phyloP scores from a whole-genome alignment of 1,140 invertebrate genomes.

The Adoxophyes honmai region DNA sequence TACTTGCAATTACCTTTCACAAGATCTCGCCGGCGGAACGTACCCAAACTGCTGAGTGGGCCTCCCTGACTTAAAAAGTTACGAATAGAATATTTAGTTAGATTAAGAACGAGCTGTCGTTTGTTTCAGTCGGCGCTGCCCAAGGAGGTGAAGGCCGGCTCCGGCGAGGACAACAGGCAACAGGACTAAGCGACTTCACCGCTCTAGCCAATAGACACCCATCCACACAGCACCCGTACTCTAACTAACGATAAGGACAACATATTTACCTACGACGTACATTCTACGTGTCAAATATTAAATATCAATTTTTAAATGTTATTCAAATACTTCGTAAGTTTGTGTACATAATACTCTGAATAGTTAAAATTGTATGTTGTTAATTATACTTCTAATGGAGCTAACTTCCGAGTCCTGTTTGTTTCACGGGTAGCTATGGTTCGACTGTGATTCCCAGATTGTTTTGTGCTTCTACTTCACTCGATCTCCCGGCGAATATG shows the following conservation, averaged over 20 bases:
- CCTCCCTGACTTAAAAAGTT: no score
- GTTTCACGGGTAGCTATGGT: background rate
- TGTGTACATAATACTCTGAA: constrained; percentile 66
- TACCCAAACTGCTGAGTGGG: no score
- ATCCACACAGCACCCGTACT: constrained; percentile 51
- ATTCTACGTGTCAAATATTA: constrained; percentile 53
- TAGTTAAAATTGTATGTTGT: constrained; percentile 49
- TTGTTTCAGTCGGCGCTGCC: constrained; percentile 60
- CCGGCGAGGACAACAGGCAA: constrained; percentile 63
- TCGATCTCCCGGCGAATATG: background rate
- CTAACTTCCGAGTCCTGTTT: background rate
- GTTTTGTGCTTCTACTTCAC: constrained; percentile 21
- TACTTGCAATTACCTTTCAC: no score
- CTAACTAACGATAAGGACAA: constrained; percentile 37
- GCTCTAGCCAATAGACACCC: constrained; percentile 34
- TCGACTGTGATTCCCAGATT: background rate
- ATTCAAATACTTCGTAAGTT: constrained; percentile 52
- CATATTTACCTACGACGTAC: constrained; percentile 32
- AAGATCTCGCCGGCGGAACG: no score
- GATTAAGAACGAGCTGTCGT: background rate
- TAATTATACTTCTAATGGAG: constrained; percentile 31
- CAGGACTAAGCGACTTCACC: constrained; percentile 49
- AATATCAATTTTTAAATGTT: constrained; percentile 59
- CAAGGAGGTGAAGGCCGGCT: constrained; percentile 66
- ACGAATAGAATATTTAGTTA: constrained; percentile 17